Evolutionary conservation across 2,888 invertebrate species (phyloP).

Genomic region (Mythimna ferrago): DNA sequence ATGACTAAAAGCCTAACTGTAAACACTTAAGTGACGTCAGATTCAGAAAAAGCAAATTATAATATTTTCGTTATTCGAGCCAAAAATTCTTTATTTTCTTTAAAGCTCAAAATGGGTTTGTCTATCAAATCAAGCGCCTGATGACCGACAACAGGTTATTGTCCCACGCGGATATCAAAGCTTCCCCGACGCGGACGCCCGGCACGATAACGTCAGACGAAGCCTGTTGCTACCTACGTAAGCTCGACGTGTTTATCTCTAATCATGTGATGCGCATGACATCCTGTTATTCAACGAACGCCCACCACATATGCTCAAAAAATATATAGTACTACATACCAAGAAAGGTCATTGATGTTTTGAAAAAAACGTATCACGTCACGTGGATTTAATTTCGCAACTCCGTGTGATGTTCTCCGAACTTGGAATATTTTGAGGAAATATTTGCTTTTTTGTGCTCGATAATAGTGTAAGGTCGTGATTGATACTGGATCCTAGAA

Average conservation of each 20-base stretch:
- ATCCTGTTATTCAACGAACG: conserved; percentile 62
- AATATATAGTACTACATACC: conserved; percentile 25
- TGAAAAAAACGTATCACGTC: conserved; percentile 23
- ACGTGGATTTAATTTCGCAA: conserved; percentile 16
- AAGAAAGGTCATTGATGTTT: conserved; percentile 49
- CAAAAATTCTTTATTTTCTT: not conserved
- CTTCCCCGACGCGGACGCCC: conserved; percentile 19
- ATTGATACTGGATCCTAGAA: conserved; percentile 14
- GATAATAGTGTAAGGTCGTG: not conserved
- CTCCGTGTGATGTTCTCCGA: conserved; percentile 30
- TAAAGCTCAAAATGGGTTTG: not conserved
- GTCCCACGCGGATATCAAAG: conserved; percentile 56
- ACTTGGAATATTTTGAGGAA: conserved; percentile 35
- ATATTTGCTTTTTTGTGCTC: not conserved
- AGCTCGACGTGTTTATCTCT: conserved; percentile 45
- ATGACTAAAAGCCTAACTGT: not conserved
- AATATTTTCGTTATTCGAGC: not conserved
- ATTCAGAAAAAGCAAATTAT: not conserved
- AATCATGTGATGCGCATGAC: conserved; percentile 63
- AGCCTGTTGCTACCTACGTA: conserved; percentile 64
- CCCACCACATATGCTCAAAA: conserved; percentile 39
- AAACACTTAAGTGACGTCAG: not conserved
- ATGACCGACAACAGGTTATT: conserved; percentile 60
- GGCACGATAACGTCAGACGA: conserved; percentile 24
- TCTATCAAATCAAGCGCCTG: not conserved